These are phyloP conservation scores for Bos taurus DNA, from an alignment of 2,113 vertebrate genomes.

Conservation along the genomic window DNA sequence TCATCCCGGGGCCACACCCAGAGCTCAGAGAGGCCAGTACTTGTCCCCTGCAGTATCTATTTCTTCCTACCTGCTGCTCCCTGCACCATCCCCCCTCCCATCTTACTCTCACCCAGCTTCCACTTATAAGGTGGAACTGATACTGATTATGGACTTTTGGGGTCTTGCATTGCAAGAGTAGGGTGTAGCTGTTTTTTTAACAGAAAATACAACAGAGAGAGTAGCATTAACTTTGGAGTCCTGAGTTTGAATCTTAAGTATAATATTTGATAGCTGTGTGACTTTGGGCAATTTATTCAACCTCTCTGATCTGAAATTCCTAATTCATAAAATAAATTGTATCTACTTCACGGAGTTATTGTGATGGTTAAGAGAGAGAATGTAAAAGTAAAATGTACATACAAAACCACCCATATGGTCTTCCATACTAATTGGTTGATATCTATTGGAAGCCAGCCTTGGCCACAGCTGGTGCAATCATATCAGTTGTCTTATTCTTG, in stretches of 20 bases:
- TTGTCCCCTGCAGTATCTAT: background rate
- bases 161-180: background rate
- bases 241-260: background rate
- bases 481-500: background rate
- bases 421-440: background rate
- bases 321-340: background rate
- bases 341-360: background rate
- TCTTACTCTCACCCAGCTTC: background rate
- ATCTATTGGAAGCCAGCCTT: background rate
- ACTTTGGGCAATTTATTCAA: background rate
- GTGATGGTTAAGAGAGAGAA: background rate
- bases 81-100: too few species aligned
- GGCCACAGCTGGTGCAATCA: background rate
- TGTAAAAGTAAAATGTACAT: background rate
- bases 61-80: background rate
- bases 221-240: background rate
- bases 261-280: background rate
- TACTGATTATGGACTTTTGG: background rate
- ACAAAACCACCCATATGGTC: background rate
- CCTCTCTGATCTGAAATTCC: background rate
- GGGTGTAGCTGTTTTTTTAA: background rate
- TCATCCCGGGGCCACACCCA: background rate
- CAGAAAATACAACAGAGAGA: background rate
- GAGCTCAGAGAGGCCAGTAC: background rate
- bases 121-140: background rate